Percentiles rank a stretch among this genome's conserved stretches.
These are phyloP conservation scores for Semnornis frantzii DNA, from an alignment of 2,113 vertebrate species.

Conservation along the genomic window DNA sequence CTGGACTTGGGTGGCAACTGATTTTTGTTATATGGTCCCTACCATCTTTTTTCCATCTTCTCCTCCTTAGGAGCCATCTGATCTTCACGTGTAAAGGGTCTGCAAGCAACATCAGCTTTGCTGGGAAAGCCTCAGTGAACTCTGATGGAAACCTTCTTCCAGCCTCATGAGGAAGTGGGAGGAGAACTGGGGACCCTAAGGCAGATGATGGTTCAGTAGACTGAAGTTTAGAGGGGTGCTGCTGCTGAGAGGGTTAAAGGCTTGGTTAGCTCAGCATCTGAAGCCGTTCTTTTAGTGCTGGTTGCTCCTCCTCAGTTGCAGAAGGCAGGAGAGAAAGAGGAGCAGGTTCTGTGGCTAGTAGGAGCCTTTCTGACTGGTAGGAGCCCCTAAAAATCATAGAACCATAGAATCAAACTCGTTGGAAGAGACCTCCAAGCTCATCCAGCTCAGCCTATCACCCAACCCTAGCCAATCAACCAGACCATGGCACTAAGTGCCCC, in stretches of 20 bases:
- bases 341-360: accelerated
- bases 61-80: background rate
- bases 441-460: no score
- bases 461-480: no score
- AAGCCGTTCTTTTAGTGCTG: background rate
- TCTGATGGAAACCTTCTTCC: background rate
- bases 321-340: background rate
- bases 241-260: background rate
- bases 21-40: background rate
- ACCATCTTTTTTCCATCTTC: background rate
- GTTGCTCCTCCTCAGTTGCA: background rate
- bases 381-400: background rate
- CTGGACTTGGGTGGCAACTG: background rate
- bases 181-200: background rate
- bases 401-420: no score
- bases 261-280: background rate
- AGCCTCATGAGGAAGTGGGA: background rate
- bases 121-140: background rate
- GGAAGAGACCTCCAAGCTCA: no score
- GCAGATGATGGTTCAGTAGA: background rate
- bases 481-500: no score
- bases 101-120: background rate
- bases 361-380: background rate
- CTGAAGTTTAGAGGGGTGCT: background rate
- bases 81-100: background rate